Evolutionary conservation across 2,888 invertebrate genomes (phyloP), one percentile per base, ranked within the genome.

Genomic region (Sisyra nigra): DNA sequence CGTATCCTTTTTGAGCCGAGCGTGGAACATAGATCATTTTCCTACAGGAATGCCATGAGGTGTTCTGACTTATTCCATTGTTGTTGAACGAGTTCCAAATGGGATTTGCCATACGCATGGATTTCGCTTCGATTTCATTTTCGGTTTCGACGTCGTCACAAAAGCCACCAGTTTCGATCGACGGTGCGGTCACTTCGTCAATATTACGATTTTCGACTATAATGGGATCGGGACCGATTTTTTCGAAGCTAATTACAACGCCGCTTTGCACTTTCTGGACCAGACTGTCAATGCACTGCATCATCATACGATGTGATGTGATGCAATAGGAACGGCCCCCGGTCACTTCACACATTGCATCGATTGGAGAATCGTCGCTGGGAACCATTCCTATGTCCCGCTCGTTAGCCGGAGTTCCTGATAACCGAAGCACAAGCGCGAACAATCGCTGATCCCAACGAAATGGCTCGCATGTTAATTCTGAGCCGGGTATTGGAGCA

Each of bases 391-490:
- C 87, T 3, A 81, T 80, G 55, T 89, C 88, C 49, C 88, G 69
- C 55, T 88, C 88, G 39, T 81, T 76, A 2, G 86, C 82, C 3
- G 89, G 93, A 36, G 91, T 89, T 3, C 93, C 96, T 42, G 93
- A 81, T 59, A 97, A 71, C 48, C 93, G 71, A 44, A 98, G 68
- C 38, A 97, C 96, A 54, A 99, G 67, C 2, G 94, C 88, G 67
- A 96, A 99, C 47, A 99, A 69, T 52, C 97, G 74, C 66, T 99
- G 98, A 67, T 99, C 98, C 98, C 98, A 99, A 50, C 98, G 77
- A 63, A 96, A 98, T n/a, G 97, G 96, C 63, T 98, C 97, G 54
- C 91, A 78, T 3, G 96, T 97, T 60, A 98, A 70, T 65, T 99
- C 98, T 5, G 88, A 87, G 9, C 97, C 97, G 34, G 94, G 93